phyloP scores from a whole-genome alignment of 1,140 invertebrate species.

The Aphaenogaster floridana region DNA sequence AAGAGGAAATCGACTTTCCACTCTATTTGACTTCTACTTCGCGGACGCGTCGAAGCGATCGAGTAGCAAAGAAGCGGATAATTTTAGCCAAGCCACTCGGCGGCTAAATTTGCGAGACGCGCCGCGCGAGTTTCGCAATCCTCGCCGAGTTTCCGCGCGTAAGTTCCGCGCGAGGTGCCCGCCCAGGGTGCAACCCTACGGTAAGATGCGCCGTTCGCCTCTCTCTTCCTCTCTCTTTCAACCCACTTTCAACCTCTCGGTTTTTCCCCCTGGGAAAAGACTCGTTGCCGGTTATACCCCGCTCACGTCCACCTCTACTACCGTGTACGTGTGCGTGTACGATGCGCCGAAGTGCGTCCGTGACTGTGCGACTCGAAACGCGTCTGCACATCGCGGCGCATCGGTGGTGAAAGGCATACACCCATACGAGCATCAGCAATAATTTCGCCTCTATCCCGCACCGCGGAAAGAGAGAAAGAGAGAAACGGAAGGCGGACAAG shows the following conservation, averaged over 20 bases:
- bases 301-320: neutral
- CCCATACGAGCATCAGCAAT: constrained; percentile 22
- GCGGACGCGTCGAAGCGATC: constrained; percentile 20
- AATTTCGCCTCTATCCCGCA: constrained; percentile 39
- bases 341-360: neutral
- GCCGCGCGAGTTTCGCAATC: constrained; percentile 40
- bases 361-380: neutral
- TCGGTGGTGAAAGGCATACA: constrained; percentile 8
- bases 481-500: neutral
- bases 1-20: constrained; percentile 48
- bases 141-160: neutral
- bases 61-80: constrained; percentile 38
- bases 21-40: constrained; percentile 32
- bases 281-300: constrained; percentile 8
- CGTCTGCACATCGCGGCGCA: constrained; percentile 14
- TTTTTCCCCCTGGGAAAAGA: neutral
- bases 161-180: neutral
- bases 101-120: constrained; percentile 52
- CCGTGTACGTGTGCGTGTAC: neutral
- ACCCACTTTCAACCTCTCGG: neutral
- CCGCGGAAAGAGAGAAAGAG: neutral
- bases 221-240: neutral
- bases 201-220: neutral
- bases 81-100: constrained; percentile 46
- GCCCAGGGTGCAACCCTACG: neutral